These are phyloP conservation scores for Amblyopsis rosae DNA, from an alignment of 2,113 vertebrate species.

Conservation along the genomic window DNA sequence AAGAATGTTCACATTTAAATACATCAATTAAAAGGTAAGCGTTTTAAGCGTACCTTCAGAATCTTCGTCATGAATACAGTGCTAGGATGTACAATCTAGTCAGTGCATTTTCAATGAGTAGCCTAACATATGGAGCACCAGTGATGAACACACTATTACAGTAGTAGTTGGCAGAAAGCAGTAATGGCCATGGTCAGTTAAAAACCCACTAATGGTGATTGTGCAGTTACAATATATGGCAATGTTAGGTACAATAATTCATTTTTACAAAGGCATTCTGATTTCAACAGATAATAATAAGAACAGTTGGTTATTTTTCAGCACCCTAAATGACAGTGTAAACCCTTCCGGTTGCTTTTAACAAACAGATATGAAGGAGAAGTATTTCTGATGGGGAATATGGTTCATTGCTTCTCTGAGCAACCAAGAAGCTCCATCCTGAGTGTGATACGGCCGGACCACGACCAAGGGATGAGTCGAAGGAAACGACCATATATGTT, in stretches of 20 bases:
- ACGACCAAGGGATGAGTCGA: constrained; percentile 86
- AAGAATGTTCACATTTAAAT: neutral
- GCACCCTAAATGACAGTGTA: no score
- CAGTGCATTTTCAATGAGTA: neutral
- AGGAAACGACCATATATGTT: constrained; percentile 80
- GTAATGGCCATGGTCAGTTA: neutral
- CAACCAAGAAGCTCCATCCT: constrained; percentile 85
- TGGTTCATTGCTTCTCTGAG: constrained; percentile 77
- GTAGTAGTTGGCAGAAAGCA: neutral
- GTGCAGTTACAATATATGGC: neutral
- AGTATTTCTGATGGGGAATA: neutral
- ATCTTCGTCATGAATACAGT: neutral
- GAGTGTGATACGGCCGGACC: constrained; percentile 87
- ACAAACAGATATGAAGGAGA: neutral
- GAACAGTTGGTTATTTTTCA: no score
- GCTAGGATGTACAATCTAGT: constrained; percentile 1
- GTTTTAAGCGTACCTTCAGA: neutral
- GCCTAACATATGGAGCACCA: neutral
- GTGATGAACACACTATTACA: neutral
- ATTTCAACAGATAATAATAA: neutral
- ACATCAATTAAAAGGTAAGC: neutral
- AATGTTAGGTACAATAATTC: neutral
- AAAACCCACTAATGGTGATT: neutral
- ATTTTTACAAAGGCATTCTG: neutral
- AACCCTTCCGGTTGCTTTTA: neutral